A percentile compares a stretch with the other conserved stretches of the same genome.
Conservation (phyloP, 1,140 invertebrate species). For the Pseudachorutes palmiensis region DNA sequence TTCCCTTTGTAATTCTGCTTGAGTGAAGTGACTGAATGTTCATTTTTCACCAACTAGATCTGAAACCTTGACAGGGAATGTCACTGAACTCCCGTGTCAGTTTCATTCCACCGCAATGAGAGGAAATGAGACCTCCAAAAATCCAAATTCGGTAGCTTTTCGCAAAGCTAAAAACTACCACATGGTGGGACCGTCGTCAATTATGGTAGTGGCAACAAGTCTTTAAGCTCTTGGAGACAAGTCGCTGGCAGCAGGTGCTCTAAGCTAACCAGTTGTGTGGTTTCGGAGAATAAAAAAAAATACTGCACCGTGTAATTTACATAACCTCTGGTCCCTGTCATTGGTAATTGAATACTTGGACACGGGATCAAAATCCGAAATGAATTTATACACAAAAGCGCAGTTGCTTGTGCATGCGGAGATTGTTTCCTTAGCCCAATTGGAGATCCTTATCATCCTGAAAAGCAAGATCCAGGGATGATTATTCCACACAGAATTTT, state of each 20-base stretch:
- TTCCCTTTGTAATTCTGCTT: background rate
- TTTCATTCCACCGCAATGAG: slow-evolving; percentile 3
- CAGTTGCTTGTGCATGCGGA: background rate
- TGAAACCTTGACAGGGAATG: slow-evolving; percentile 18
- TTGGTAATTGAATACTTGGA: too few species aligned
- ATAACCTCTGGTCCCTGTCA: too few species aligned
- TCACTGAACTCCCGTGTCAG: slow-evolving; percentile 17
- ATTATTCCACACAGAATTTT: background rate
- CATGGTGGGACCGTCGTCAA: too few species aligned
- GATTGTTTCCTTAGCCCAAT: background rate
- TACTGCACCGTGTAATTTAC: too few species aligned
- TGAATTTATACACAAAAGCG: too few species aligned
- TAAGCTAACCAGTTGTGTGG: too few species aligned
- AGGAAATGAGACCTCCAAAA: background rate
- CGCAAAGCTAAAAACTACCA: too few species aligned
- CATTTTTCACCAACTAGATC: slow-evolving; percentile 39
- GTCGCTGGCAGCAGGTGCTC: slow-evolving; percentile 7
- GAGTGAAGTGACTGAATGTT: slow-evolving; percentile 34
- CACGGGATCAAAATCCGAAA: too few species aligned
- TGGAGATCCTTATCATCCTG: slow-evolving; percentile 1
- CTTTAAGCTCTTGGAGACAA: slow-evolving; percentile 22
- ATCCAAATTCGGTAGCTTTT: too few species aligned
- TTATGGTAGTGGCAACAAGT: slow-evolving; percentile 32
- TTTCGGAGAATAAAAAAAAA: too few species aligned
- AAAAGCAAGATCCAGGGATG: background rate